phyloP scores from a whole-genome alignment of 2,888 invertebrate genomes.

The Mythimna impura region DNA sequence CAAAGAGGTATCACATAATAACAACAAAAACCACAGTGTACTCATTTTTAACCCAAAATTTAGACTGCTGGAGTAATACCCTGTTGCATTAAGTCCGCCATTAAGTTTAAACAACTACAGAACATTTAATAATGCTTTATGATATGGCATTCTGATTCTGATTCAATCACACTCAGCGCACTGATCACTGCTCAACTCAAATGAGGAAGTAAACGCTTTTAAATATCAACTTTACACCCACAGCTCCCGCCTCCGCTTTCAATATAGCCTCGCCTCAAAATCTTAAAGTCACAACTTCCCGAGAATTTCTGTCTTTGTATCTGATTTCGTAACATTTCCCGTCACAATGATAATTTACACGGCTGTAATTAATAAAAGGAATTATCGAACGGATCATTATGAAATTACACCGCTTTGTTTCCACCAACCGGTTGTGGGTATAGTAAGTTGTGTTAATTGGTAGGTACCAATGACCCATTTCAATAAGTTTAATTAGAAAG shows the following conservation, averaged over 20 bases:
- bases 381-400: slow-evolving; percentile 64
- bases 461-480: slow-evolving; percentile 58
- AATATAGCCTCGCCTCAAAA: slow-evolving; percentile 18
- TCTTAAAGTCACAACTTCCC: slow-evolving; percentile 42
- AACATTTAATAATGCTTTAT: too few relatives aligned
- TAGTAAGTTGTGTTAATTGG: slow-evolving; percentile 37
- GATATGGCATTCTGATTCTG: too few relatives aligned
- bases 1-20: too few relatives aligned
- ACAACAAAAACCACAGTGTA: too few relatives aligned
- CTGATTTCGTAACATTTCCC: slow-evolving; percentile 52
- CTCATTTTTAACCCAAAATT: too few relatives aligned
- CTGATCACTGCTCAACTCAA: too few relatives aligned
- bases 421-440: slow-evolving; percentile 34
- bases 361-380: slow-evolving; percentile 61
- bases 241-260: slow-evolving; percentile 16
- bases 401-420: slow-evolving; percentile 58
- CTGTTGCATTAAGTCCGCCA: too few relatives aligned
- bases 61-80: too few relatives aligned
- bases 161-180: too few relatives aligned
- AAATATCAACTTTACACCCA: background rate
- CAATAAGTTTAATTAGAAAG: slow-evolving; percentile 77
- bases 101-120: too few relatives aligned
- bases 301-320: slow-evolving; percentile 49
- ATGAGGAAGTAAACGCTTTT: background rate
- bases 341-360: slow-evolving; percentile 55